These are phyloP conservation scores for Ramazzottius varieornatus DNA, from an alignment of 2,888 invertebrate species.

Conservation along the genomic window DNA sequence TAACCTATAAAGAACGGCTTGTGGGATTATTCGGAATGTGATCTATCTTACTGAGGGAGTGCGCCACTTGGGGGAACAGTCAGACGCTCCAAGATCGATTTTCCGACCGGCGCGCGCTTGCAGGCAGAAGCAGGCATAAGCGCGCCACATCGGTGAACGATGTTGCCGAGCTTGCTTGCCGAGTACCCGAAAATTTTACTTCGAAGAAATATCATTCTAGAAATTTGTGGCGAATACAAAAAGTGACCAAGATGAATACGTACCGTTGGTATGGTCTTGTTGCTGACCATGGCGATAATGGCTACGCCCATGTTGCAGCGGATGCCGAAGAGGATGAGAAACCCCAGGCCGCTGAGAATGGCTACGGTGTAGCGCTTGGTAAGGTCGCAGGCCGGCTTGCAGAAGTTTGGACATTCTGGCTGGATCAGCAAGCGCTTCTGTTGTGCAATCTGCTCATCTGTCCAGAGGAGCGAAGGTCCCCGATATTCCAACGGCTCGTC, in stretches of 20 bases:
- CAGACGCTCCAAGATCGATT: too few species aligned
- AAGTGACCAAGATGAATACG: too few species aligned
- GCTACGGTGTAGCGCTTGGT: background rate
- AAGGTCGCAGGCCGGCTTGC: background rate
- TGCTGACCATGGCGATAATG: constrained; percentile 42
- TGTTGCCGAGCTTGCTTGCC: background rate
- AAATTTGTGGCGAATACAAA: too few species aligned
- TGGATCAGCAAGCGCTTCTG: background rate
- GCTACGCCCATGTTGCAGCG: constrained; percentile 97
- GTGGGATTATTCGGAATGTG: too few species aligned
- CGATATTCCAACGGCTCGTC: background rate
- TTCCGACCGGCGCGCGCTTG: too few species aligned
- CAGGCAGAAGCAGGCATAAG: too few species aligned
- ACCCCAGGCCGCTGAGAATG: constrained; percentile 27
- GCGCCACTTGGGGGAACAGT: too few species aligned
- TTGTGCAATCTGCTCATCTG: background rate
- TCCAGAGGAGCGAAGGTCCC: background rate
- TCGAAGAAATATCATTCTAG: background rate
- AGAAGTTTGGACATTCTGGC: background rate
- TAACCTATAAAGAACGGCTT: constrained; percentile 16
- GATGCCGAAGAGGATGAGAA: constrained; percentile 87
- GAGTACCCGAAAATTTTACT: background rate
- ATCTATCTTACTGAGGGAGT: too few species aligned
- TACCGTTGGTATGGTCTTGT: constrained; percentile 12
- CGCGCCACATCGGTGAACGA: constrained; percentile 9